Base-by-base conservation (phyloP, 2,888 invertebrate species). In the Serripes groenlandicus region DNA sequence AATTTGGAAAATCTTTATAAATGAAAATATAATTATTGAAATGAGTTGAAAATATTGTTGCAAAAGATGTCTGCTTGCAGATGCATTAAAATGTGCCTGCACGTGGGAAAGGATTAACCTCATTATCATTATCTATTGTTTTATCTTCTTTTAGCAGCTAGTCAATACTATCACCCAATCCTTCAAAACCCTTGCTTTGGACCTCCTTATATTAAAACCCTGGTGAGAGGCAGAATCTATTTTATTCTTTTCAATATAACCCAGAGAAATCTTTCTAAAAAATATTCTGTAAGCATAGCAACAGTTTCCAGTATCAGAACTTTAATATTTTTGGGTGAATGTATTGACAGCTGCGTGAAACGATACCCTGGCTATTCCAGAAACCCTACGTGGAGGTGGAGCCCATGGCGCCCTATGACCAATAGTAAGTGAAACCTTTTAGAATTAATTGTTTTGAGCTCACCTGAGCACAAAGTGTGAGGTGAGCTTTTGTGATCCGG, bases 361-460 rank as follows among this genome's bases (percentile, higher is more conserved):
- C 84, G 66, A 83, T 76, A 18, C 89, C 89, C 73, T 87, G 86
- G 89, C 75, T 89, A 81, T 88, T 90, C 73, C 91, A 92, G 89
- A 89, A 89, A 80, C 89, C 89, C 5, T 91, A 90, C 71, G 89
- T 92, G 56, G 92, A 93, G 69, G 89, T 91, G 56, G 91, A 91
- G 70, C 85, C 87, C 11, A 89, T 92, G 86, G 87, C 88, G 1
- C 91, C 92, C 0, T 93, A 93, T 81, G 93, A 93, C 76, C 92
- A 91, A 73, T 91, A 90, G 93, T 93, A 91, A 92, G 91, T 91
- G 84, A 3, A 1, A 15, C 30, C 42, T 42, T 42, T 42, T 7
- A 15, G 15, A 42, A 11, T 42, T 42, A 42, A 42, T 42, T 42
- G 42, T 42, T 42, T 42, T 42, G 15, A 11, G 42, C 7, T 11